These are phyloP conservation scores for Carassius carassius DNA, from an alignment of 2,113 vertebrate species.

Conservation along the genomic window DNA sequence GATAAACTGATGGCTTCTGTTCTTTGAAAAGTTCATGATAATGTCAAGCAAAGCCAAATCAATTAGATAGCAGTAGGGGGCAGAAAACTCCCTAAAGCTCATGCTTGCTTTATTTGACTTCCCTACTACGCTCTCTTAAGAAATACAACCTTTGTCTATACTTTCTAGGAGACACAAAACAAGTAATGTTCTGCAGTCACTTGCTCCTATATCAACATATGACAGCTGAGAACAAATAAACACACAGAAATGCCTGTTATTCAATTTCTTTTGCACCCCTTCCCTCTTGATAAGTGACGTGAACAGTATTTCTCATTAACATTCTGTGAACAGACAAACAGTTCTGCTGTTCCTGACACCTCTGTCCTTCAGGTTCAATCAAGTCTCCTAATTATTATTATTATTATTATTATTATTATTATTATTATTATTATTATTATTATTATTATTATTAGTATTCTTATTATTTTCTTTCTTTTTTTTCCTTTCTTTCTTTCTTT, in stretches of 20 bases:
- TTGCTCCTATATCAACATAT: background rate
- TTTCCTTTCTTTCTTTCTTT: background rate
- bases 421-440: too few relatives aligned
- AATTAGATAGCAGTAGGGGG: slow-evolving; percentile 30
- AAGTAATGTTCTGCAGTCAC: background rate
- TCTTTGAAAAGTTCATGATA: slow-evolving; percentile 37
- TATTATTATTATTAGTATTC: too few relatives aligned
- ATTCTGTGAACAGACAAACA: slow-evolving; percentile 10
- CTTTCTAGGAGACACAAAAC: background rate
- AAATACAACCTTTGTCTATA: background rate
- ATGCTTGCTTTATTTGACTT: background rate
- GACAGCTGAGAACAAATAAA: background rate
- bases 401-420: too few relatives aligned
- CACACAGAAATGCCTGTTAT: background rate
- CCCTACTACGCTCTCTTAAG: background rate
- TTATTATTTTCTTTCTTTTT: too few relatives aligned
- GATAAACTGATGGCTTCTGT: background rate
- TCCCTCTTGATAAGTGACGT: slow-evolving; percentile 15
- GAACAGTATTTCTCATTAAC: slow-evolving; percentile 25
- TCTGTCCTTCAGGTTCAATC: slow-evolving; percentile 18
- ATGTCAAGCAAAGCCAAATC: slow-evolving; percentile 35
- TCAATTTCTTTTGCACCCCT: background rate
- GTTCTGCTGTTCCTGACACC: background rate
- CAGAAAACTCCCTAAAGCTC: background rate
- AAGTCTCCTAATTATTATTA: background rate